Percentiles rank a stretch among this genome's conserved stretches.
Evolutionary conservation across 2,888 invertebrate genomes (phyloP).

Genomic region (Fissipunctia ypsillon): DNA sequence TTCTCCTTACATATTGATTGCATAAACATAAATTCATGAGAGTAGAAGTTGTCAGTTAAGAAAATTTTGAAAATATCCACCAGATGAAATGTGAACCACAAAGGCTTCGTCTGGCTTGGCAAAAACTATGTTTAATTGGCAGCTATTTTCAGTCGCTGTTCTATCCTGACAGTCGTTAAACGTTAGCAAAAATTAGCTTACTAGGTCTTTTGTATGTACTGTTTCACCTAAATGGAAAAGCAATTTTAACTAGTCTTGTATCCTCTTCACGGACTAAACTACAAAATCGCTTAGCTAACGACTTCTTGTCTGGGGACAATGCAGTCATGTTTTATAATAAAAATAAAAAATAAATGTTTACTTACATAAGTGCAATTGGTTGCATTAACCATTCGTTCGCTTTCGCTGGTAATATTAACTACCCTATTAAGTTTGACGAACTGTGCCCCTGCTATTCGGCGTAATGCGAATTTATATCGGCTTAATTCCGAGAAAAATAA

Average conservation of each 20-base stretch:
- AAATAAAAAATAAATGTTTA: background rate
- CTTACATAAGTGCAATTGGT: background rate
- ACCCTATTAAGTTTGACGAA: background rate
- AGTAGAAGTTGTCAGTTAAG: background rate
- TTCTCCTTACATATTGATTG: background rate
- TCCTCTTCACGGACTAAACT: background rate
- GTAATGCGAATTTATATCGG: constrained; percentile 13
- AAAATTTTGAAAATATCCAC: background rate
- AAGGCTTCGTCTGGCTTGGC: background rate
- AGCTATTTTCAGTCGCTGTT: background rate
- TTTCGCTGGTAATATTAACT: background rate
- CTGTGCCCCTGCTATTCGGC: background rate
- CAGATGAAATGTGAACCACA: background rate
- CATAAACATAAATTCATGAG: background rate
- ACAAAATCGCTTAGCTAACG: constrained; percentile 3
- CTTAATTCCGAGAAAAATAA: background rate
- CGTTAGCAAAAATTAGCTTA: background rate
- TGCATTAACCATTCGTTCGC: constrained; percentile 1
- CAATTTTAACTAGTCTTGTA: background rate
- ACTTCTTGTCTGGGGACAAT: constrained; percentile 6
- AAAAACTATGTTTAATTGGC: background rate
- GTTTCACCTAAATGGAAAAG: background rate
- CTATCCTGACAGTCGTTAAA: background rate
- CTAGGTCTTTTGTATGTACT: background rate
- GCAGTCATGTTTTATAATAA: background rate